Conservation (phyloP, 2,797 vertebrate genomes). For the Melanogrammus aeglefinus region DNA sequence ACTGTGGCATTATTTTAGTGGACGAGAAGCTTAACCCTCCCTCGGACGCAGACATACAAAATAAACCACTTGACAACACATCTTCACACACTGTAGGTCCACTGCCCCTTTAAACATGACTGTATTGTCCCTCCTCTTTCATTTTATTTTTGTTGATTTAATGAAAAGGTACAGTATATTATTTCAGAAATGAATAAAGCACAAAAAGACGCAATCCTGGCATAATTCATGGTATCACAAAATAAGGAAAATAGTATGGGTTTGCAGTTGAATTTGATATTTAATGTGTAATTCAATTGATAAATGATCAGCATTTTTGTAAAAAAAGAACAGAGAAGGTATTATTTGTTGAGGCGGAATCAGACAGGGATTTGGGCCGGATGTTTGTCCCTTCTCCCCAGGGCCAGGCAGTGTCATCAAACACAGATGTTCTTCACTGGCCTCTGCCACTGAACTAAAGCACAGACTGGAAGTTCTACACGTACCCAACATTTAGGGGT, state of each 20-base stretch:
- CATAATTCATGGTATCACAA: background rate
- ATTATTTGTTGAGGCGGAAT: background rate
- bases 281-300: background rate
- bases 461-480: background rate
- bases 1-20: too few relatives aligned
- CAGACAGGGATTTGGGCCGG: background rate
- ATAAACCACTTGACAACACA: too few relatives aligned
- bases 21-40: too few relatives aligned
- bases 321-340: background rate
- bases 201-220: background rate
- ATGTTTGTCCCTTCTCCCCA: background rate
- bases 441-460: background rate
- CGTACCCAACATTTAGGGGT: too few relatives aligned
- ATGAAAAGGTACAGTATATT: background rate
- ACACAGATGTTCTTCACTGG: background rate
- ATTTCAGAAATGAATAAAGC: background rate
- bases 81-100: too few relatives aligned
- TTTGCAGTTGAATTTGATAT: background rate
- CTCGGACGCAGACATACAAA: too few relatives aligned
- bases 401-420: background rate
- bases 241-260: background rate
- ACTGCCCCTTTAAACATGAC: background rate
- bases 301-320: background rate
- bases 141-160: too few relatives aligned
- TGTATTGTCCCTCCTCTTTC: background rate